Percentiles rank a stretch among this genome's conserved stretches.
phyloP scores from a whole-genome alignment of 2,113 vertebrate genomes.

The Lagopus muta region DNA sequence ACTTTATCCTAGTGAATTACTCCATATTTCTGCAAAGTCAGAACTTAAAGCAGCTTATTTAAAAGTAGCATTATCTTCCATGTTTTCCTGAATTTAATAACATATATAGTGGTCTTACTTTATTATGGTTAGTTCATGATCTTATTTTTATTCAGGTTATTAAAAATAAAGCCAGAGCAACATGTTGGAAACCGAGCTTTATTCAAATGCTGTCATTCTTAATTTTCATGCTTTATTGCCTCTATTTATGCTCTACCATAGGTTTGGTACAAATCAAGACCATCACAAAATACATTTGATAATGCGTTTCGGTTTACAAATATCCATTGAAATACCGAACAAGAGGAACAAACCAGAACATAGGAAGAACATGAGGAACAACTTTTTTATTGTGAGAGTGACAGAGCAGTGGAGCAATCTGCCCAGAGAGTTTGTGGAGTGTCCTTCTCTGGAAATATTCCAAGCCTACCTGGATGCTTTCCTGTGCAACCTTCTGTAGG shows the following conservation, averaged over 20 bases:
- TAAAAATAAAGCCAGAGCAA: neutral
- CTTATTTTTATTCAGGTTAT: neutral
- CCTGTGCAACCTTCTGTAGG: neutral
- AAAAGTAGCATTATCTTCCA: neutral
- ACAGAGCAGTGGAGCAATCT: too few relatives aligned
- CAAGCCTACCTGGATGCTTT: neutral
- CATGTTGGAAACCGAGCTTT: neutral
- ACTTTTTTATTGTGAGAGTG: too few relatives aligned
- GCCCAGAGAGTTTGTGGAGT: neutral
- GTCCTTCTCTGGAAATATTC: neutral
- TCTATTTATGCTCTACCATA: neutral
- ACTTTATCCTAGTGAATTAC: rapidly evolving
- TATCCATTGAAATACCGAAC: neutral
- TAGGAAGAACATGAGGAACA: too few relatives aligned
- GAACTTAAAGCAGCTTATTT: neutral
- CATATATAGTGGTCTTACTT: neutral
- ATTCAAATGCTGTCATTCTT: neutral
- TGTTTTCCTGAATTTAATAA: neutral
- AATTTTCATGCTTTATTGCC: neutral
- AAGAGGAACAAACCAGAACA: neutral
- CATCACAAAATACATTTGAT: neutral
- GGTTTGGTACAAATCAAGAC: neutral
- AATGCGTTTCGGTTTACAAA: neutral
- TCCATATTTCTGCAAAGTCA: neutral
- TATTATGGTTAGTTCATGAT: neutral